Conservation (phyloP, 1,140 invertebrate species). For the Akabosia matsudoensis region DNA sequence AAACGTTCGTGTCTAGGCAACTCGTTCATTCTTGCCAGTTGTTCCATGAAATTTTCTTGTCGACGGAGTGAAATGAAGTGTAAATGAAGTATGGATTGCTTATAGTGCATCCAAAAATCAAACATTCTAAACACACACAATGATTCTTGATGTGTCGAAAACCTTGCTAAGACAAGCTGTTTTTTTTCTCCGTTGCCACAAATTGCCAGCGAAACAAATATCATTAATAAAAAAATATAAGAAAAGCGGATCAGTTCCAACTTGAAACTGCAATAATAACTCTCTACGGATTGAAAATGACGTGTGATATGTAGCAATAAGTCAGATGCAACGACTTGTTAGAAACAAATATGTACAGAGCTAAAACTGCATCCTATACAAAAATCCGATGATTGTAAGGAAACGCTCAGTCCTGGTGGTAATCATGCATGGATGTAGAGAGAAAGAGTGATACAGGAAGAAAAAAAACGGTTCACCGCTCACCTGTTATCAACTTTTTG, state of each 20-base stretch:
- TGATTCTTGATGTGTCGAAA: too few relatives aligned
- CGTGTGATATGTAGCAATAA: conserved; percentile 31
- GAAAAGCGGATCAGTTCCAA: background rate
- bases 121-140: too few relatives aligned
- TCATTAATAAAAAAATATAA: background rate
- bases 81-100: too few relatives aligned
- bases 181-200: background rate
- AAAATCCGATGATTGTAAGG: too few relatives aligned
- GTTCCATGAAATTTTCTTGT: background rate
- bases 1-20: background rate
- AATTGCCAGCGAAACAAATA: too few relatives aligned
- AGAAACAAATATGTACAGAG: background rate
- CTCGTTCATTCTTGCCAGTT: too few relatives aligned
- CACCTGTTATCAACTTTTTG: background rate
- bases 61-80: background rate
- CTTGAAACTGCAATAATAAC: background rate
- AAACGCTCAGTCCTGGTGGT: too few relatives aligned
- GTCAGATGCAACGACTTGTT: conserved; percentile 10
- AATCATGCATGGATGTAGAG: too few relatives aligned
- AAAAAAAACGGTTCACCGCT: background rate
- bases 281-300: conserved; percentile 23
- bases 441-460: background rate
- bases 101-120: too few relatives aligned
- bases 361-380: too few relatives aligned
- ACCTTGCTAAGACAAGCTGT: background rate